These are phyloP conservation scores for Parnassius orleans DNA, from an alignment of 2,888 invertebrate genomes.

Conservation along the genomic window DNA sequence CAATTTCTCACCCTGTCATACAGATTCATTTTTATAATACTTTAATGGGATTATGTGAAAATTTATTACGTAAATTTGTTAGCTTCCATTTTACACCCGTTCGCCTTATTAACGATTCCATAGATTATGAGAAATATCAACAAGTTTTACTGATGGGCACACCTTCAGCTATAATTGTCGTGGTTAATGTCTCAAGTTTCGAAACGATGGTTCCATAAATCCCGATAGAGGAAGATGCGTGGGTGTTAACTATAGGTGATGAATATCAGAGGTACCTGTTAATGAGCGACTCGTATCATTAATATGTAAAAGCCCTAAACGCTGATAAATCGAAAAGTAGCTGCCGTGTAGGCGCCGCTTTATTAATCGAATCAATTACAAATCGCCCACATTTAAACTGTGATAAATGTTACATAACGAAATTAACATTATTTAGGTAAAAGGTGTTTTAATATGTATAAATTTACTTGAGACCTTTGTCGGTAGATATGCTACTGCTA, in stretches of 20 bases:
- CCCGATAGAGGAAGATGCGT: constrained; percentile 3
- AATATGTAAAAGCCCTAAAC: constrained; percentile 20
- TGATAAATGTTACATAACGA: constrained; percentile 11
- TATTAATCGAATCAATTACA: constrained; percentile 24
- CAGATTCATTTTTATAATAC: too few species aligned
- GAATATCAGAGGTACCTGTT: constrained; percentile 21
- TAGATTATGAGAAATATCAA: too few species aligned
- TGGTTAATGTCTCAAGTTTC: neutral
- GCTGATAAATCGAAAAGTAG: constrained; percentile 21
- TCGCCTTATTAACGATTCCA: too few species aligned
- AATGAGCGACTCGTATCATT: constrained; percentile 17
- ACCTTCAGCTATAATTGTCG: constrained; percentile 4
- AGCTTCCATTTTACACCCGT: too few species aligned
- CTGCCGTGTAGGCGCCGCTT: constrained; percentile 27
- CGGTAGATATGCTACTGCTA: neutral
- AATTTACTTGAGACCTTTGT: neutral
- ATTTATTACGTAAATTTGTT: too few species aligned
- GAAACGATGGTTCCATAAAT: neutral
- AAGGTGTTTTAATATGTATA: neutral
- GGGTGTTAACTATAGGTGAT: constrained; percentile 17
- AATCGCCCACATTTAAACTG: constrained; percentile 18
- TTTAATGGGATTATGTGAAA: too few species aligned
- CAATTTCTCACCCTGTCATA: too few species aligned
- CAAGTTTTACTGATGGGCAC: neutral
- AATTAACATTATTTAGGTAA: constrained; percentile 13